These are phyloP conservation scores for Tiliqua scincoides DNA, from an alignment of 2,113 vertebrate genomes.

Conservation along the genomic window DNA sequence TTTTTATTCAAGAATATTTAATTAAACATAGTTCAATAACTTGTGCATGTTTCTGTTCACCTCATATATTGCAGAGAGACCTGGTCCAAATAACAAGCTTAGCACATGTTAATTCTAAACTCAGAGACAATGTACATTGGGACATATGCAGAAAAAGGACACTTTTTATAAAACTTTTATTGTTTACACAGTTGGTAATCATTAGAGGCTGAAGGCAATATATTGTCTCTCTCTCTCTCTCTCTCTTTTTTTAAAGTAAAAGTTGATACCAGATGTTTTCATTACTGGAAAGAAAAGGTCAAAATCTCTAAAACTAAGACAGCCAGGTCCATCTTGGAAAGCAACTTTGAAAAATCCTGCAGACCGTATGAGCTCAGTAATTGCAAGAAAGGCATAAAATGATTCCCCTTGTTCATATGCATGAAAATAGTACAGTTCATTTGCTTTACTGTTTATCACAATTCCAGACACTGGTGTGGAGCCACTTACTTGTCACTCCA, in stretches of 20 bases:
- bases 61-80: background rate
- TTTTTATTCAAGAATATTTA: background rate
- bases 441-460: background rate
- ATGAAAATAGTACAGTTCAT: slow-evolving; percentile 6
- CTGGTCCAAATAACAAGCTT: background rate
- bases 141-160: slow-evolving; percentile 32
- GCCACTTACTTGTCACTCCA: background rate
- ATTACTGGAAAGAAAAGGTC: slow-evolving; percentile 49
- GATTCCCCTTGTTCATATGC: slow-evolving; percentile 12
- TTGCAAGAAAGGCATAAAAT: slow-evolving; percentile 37
- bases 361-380: slow-evolving; percentile 55
- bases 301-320: slow-evolving; percentile 49
- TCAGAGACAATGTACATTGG: slow-evolving; percentile 45
- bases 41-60: background rate
- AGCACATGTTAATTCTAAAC: slow-evolving; percentile 34
- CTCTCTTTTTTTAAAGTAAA: slow-evolving; percentile 43
- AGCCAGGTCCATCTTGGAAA: slow-evolving; percentile 63
- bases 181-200: slow-evolving; percentile 75
- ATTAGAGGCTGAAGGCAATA: slow-evolving; percentile 64
- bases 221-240: background rate
- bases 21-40: background rate
- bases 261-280: slow-evolving; percentile 68
- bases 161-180: slow-evolving; percentile 57
- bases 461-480: background rate
- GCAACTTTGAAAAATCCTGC: slow-evolving; percentile 46